Evolutionary conservation across 2,888 invertebrate genomes (phyloP).

Genomic region (Anagyrus pseudococci): DNA sequence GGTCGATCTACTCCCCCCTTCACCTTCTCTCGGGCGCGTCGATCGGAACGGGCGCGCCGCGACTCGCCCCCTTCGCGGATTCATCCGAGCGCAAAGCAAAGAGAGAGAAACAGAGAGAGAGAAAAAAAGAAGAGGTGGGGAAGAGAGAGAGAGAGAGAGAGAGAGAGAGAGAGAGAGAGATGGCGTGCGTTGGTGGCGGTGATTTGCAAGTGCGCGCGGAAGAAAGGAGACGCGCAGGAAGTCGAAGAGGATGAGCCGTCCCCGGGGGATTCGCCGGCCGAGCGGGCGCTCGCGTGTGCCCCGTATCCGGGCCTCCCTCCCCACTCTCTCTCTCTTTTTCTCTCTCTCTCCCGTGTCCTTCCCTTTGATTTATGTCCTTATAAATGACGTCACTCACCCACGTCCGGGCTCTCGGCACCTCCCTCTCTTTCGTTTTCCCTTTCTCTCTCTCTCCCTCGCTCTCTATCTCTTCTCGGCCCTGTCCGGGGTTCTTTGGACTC

Average conservation of each 20-base stretch:
- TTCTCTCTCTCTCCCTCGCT: neutral
- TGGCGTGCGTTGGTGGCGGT: neutral
- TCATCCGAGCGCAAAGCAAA: too few relatives aligned
- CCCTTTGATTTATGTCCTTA: conserved; percentile 62
- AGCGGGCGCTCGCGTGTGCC: conserved; percentile 39
- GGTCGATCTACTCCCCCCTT: too few relatives aligned
- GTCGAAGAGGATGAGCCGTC: conserved; percentile 1
- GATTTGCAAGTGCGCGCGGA: conserved; percentile 21
- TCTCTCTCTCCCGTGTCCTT: conserved; percentile 50
- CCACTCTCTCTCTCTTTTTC: too few relatives aligned
- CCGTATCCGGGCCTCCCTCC: conserved; percentile 51
- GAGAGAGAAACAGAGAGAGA: too few relatives aligned
- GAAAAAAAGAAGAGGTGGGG: too few relatives aligned
- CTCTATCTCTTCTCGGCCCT: neutral
- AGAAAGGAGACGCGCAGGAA: conserved; percentile 14
- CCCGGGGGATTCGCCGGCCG: conserved; percentile 41
- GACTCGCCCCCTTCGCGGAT: neutral
- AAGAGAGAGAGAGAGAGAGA: conserved; percentile 1
- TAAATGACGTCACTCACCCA: conserved; percentile 61
- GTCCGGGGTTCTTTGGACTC: conserved; percentile 7
- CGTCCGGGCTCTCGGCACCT: conserved; percentile 48
- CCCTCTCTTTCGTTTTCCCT: conserved; percentile 13
- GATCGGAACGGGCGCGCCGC: too few relatives aligned
- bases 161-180: conserved; percentile 14
- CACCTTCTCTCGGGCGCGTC: too few relatives aligned